Conservation (phyloP, 1,140 invertebrate genomes). For the Anagrus nilaparvatae region DNA sequence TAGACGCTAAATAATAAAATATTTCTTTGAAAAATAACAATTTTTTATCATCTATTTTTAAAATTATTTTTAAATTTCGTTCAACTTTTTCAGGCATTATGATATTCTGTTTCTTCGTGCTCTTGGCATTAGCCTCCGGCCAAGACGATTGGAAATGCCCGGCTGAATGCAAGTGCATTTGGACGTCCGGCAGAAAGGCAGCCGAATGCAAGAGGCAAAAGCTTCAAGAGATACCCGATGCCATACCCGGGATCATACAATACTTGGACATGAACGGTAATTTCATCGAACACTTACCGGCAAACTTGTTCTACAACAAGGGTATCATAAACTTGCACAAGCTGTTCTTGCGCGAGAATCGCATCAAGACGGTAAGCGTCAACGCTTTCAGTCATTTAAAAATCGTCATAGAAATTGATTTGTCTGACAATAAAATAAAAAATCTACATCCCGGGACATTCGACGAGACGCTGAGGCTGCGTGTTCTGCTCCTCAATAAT, state of each 20-base stretch:
- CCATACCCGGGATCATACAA: conserved; percentile 51
- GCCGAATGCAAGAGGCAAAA: conserved; percentile 64
- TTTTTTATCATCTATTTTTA: too few species aligned
- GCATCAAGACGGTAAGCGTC: conserved; percentile 56
- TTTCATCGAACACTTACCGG: conserved; percentile 50
- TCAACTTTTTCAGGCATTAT: too few species aligned
- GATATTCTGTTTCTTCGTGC: too few species aligned
- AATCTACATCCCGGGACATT: conserved; percentile 63
- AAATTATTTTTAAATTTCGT: too few species aligned
- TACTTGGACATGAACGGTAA: conserved; percentile 67
- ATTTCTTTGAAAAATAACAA: too few species aligned
- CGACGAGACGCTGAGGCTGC: conserved; percentile 52
- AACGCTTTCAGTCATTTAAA: conserved; percentile 63
- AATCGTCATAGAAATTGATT: conserved; percentile 75
- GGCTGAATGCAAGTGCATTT: conserved; percentile 61
- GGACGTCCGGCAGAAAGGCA: conserved; percentile 69
- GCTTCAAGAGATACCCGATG: conserved; percentile 55
- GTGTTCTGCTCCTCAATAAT: conserved; percentile 59
- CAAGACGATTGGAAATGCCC: conserved; percentile 48
- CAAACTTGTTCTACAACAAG: conserved; percentile 58
- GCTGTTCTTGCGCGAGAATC: conserved; percentile 60
- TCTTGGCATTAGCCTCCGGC: too few species aligned
- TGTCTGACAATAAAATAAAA: conserved; percentile 65
- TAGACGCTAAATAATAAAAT: too few species aligned
- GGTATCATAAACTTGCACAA: conserved; percentile 72